Evolutionary conservation across 64 coral and sea anemone species (phyloP).

Genomic region (Anthopleura sola): DNA sequence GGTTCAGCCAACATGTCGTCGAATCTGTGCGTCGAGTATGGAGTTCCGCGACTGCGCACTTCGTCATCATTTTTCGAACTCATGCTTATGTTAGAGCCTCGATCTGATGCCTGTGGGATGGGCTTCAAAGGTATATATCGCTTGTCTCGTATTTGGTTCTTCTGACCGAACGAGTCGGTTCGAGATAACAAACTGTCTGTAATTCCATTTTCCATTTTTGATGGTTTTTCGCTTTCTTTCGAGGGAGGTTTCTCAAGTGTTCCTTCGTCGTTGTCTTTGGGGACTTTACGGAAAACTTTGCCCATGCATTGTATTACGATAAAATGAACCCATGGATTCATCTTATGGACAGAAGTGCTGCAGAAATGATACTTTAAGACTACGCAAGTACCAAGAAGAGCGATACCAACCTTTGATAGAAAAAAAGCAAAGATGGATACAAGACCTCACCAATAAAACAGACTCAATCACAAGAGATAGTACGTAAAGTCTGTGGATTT

Average conservation of each 20-base stretch:
- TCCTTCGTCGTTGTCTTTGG: slow-evolving; percentile 1
- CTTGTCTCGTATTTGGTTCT: background rate
- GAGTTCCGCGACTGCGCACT: background rate
- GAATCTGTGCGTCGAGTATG: background rate
- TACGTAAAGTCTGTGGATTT: too few species aligned
- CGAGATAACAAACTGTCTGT: background rate
- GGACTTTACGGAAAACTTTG: slow-evolving; percentile 40
- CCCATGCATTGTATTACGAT: slow-evolving; percentile 62
- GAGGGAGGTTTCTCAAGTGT: background rate
- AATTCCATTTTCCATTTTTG: slow-evolving; percentile 35
- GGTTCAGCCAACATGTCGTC: slow-evolving; percentile 1
- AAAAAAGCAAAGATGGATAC: background rate
- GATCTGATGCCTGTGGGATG: background rate
- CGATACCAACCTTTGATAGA: slow-evolving; percentile 59
- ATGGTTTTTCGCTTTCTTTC: slow-evolving; percentile 17
- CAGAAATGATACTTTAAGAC: slow-evolving; percentile 84
- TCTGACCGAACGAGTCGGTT: background rate
- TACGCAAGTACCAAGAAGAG: slow-evolving; percentile 80
- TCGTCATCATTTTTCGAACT: background rate
- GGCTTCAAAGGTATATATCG: background rate
- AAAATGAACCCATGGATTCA: slow-evolving; percentile 79
- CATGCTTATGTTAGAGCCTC: slow-evolving; percentile 1
- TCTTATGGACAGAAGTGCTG: slow-evolving; percentile 64
- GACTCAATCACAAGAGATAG: too few species aligned
- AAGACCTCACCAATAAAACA: background rate